Percentiles rank a stretch among this genome's conserved stretches.
These are phyloP conservation scores for Chinchilla lanigera DNA, from an alignment of 2,113 vertebrate species.

Conservation along the genomic window DNA sequence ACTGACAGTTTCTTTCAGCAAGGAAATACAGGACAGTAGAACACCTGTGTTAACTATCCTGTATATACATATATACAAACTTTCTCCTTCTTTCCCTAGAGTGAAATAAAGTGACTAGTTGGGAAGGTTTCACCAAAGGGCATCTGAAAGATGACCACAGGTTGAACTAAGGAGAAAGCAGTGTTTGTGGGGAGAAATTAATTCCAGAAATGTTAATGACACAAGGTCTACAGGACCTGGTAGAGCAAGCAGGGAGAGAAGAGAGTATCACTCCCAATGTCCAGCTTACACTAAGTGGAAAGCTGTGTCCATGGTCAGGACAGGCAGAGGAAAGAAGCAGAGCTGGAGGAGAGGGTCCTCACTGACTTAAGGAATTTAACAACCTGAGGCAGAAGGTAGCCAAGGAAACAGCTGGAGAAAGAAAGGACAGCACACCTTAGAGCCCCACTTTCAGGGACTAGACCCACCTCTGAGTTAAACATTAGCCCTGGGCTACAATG, in stretches of 20 bases:
- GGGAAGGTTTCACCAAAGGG: not conserved
- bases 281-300: not conserved
- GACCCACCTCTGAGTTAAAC: not conserved
- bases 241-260: fast-evolving
- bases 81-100: no score
- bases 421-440: not conserved
- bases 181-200: not conserved
- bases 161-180: not conserved
- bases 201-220: not conserved
- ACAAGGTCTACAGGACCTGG: not conserved
- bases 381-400: not conserved
- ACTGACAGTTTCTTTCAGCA: no score
- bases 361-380: not conserved
- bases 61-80: no score
- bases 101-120: not conserved
- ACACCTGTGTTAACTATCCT: no score
- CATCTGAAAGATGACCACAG: not conserved
- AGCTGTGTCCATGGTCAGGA: not conserved
- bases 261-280: no score
- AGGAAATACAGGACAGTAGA: no score
- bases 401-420: not conserved
- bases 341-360: not conserved
- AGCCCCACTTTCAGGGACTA: not conserved
- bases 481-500: not conserved
- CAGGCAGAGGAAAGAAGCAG: not conserved